Evolutionary conservation across 2,113 vertebrate species (phyloP).

Genomic region (Pseudorasbora parva): DNA sequence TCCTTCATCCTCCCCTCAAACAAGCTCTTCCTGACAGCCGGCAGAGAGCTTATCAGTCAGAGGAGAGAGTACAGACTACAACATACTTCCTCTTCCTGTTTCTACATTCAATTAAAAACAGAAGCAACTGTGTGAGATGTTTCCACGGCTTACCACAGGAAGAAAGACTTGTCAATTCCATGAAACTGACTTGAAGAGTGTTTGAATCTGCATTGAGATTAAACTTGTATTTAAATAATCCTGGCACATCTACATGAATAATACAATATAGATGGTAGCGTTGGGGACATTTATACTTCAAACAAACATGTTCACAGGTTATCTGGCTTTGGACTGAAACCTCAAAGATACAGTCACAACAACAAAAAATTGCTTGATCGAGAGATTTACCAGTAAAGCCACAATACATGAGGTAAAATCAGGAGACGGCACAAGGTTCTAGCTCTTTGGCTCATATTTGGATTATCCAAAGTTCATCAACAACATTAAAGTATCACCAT

Average conservation of each 20-base stretch:
- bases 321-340: not conserved
- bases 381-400: not conserved
- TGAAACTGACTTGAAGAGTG: not conserved
- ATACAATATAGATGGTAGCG: not conserved
- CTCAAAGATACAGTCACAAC: not conserved
- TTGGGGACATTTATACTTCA: not conserved
- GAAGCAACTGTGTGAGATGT: conserved; percentile 23
- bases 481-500: not conserved
- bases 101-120: conserved; percentile 34
- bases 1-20: conserved; percentile 32
- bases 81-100: conserved; percentile 51
- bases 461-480: not conserved
- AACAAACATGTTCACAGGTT: not conserved
- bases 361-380: not conserved
- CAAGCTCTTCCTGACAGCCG: conserved; percentile 32
- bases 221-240: not conserved
- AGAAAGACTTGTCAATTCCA: conserved; percentile 7
- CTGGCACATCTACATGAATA: not conserved
- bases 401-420: not conserved
- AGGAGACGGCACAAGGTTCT: not conserved
- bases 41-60: conserved; percentile 30
- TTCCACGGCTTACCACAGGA: conserved; percentile 31
- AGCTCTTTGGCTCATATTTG: not conserved
- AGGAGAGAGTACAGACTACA: conserved; percentile 12
- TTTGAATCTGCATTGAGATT: not conserved